Evolutionary conservation across 2,797 vertebrate genomes (phyloP).

Genomic region (Tympanoctomys barrerae): DNA sequence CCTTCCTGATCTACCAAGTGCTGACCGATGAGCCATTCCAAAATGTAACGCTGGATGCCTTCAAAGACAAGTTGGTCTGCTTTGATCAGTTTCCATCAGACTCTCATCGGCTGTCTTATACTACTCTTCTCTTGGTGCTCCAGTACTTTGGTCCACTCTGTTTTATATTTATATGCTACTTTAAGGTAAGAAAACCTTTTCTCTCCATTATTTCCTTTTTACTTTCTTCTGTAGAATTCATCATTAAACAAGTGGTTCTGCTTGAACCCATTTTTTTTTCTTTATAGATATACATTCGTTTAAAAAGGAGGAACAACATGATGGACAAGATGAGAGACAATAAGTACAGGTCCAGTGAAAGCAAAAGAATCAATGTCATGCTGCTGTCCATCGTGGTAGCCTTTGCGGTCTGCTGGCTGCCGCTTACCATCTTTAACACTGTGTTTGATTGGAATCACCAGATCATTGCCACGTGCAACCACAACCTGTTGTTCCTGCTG

Average conservation of each 20-base stretch:
- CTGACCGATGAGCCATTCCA: constrained; percentile 91
- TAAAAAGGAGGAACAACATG: constrained; percentile 91
- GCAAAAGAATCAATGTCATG: constrained; percentile 93
- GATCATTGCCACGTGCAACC: constrained; percentile 91
- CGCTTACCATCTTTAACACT: constrained; percentile 93
- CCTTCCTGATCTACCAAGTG: constrained; percentile 91
- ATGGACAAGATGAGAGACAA: constrained; percentile 94
- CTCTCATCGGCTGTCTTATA: constrained; percentile 91
- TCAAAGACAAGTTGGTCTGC: constrained; percentile 92
- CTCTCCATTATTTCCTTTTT: background rate
- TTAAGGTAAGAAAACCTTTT: constrained; percentile 90
- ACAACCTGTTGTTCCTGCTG: constrained; percentile 92
- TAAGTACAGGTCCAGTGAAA: constrained; percentile 92
- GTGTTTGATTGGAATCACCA: constrained; percentile 94
- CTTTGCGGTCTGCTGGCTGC: constrained; percentile 94
- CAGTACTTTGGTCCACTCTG: constrained; percentile 93
- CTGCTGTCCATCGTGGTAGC: constrained; percentile 93
- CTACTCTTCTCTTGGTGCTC: constrained; percentile 91
- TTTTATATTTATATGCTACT: constrained; percentile 95
- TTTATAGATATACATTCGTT: constrained; percentile 91
- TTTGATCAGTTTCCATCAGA: constrained; percentile 91
- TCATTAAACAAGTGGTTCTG: constrained; percentile 14
- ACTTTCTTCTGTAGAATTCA: constrained; percentile 24
- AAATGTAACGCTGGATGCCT: constrained; percentile 90
- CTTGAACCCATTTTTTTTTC: constrained; percentile 56